A percentile compares a stretch with the other conserved stretches of the same genome.
Conservation (phyloP, 2,888 invertebrate genomes). For the Plebejus anna region DNA sequence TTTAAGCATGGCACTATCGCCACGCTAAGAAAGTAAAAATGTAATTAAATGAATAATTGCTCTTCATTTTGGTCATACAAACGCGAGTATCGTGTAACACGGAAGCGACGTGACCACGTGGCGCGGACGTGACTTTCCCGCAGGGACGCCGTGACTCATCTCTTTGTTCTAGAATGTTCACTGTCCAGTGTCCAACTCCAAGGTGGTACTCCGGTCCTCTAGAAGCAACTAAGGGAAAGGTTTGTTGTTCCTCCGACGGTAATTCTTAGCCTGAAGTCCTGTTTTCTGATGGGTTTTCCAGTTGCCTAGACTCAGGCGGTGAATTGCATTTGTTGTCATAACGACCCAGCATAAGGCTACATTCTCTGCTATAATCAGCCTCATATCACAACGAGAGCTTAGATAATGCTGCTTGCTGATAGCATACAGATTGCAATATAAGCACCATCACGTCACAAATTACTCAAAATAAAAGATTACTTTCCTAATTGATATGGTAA, state of each 20-base stretch:
- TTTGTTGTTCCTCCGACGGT: not conserved
- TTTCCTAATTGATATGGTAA: not conserved
- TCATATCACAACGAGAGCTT: no score
- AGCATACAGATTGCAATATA: not conserved
- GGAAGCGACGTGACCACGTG: not conserved
- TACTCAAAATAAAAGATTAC: not conserved
- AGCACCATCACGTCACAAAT: not conserved
- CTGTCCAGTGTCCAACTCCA: not conserved
- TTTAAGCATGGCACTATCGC: no score
- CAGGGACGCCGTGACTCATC: not conserved
- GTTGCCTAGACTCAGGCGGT: no score
- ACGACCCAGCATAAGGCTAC: no score
- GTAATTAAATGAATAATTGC: not conserved
- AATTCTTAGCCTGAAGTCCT: not conserved
- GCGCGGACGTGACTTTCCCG: constrained; percentile 20
- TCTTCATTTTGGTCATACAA: not conserved
- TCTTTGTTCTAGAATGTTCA: constrained; percentile 19
- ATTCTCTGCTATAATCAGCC: no score
- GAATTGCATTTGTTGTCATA: no score
- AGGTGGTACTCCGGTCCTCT: not conserved
- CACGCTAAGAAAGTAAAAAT: not conserved
- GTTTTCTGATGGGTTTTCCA: not conserved
- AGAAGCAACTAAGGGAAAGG: not conserved
- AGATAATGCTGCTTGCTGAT: no score
- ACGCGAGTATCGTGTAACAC: not conserved